Conservation (phyloP, 2,888 invertebrate species). For the Smittia aterrima region DNA sequence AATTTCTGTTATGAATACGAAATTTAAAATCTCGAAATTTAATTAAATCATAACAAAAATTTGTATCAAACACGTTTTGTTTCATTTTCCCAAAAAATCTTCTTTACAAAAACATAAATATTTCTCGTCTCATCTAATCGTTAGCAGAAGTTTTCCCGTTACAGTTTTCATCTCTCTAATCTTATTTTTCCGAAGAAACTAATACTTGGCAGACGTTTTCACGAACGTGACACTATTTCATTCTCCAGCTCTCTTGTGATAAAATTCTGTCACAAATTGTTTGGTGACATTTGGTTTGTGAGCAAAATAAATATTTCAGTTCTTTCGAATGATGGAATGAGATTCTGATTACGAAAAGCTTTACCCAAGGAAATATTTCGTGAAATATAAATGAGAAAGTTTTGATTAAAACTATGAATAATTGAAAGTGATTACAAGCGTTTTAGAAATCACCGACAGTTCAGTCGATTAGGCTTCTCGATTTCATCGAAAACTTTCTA, state of each 20-base stretch:
- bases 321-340: not conserved
- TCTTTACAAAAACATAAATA: not conserved
- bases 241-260: not conserved
- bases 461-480: too few relatives aligned
- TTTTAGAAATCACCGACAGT: too few relatives aligned
- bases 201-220: slow-evolving; percentile 35
- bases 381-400: not conserved
- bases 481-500: too few relatives aligned
- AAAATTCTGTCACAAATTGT: not conserved
- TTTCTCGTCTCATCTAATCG: not conserved
- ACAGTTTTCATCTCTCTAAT: not conserved
- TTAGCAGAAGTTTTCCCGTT: not conserved
- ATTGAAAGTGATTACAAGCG: not conserved
- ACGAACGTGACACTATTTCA: slow-evolving; percentile 18
- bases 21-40: too few relatives aligned
- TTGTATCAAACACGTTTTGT: too few relatives aligned
- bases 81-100: too few relatives aligned
- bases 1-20: not conserved
- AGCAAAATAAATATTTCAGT: not conserved
- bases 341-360: not conserved
- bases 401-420: not conserved
- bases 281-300: not conserved
- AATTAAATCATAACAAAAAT: too few relatives aligned
- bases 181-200: slow-evolving; percentile 16
- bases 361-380: not conserved